phyloP scores from a whole-genome alignment of 2,888 invertebrate species.

The Eupithecia dodoneata region DNA sequence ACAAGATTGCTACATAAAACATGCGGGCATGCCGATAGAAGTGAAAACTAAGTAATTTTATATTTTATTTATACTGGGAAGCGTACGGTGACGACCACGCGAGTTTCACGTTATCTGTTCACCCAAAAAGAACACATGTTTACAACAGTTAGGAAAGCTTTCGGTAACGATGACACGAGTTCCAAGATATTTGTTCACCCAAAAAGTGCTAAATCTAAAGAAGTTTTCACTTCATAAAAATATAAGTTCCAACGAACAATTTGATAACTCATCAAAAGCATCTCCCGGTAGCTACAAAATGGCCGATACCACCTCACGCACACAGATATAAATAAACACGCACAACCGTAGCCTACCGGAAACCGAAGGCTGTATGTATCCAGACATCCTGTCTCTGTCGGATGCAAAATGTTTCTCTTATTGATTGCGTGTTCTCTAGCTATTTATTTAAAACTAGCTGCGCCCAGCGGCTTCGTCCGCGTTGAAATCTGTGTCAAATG shows the following conservation, averaged over 20 bases:
- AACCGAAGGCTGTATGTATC: conserved; percentile 20
- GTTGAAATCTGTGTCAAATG: too few relatives aligned
- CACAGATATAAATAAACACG: conserved; percentile 15
- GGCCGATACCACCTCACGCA: conserved; percentile 13
- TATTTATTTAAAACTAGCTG: not conserved
- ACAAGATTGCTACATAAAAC: not conserved
- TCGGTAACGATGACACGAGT: too few relatives aligned
- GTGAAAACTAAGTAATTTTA: too few relatives aligned
- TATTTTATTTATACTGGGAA: too few relatives aligned
- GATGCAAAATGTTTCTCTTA: conserved; percentile 24
- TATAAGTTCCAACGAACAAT: not conserved
- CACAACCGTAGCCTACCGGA: conserved; percentile 11
- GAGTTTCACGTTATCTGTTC: too few relatives aligned
- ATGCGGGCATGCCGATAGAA: too few relatives aligned
- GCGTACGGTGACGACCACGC: too few relatives aligned
- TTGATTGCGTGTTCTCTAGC: conserved; percentile 18
- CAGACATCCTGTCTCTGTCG: conserved; percentile 26
- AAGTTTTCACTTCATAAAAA: not conserved
- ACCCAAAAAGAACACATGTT: too few relatives aligned
- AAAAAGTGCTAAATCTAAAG: too few relatives aligned
- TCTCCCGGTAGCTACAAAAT: not conserved
- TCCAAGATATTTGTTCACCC: too few relatives aligned
- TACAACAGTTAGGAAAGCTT: too few relatives aligned
- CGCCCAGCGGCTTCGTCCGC: too few relatives aligned
- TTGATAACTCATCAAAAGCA: not conserved